These are phyloP conservation scores for Drosophila ustulata DNA, from an alignment of 2,888 invertebrate genomes.

Conservation along the genomic window DNA sequence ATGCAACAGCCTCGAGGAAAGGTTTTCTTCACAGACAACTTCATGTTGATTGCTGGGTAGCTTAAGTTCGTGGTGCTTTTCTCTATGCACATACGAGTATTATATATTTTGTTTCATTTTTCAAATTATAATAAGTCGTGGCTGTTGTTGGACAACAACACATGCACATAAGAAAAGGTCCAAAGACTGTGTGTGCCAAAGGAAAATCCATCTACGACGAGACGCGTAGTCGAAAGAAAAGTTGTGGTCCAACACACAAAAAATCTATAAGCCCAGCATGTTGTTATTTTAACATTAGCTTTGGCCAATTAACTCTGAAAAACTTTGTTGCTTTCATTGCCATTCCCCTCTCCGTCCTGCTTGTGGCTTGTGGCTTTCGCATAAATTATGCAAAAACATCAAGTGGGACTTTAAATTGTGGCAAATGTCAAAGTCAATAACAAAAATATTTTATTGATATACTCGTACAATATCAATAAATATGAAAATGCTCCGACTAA, in stretches of 20 bases:
- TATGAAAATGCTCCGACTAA: neutral
- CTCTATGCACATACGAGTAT: neutral
- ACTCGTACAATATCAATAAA: conserved; percentile 6
- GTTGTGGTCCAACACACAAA: conserved; percentile 2
- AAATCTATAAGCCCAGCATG: conserved; percentile 10
- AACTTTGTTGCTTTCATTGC: conserved; percentile 14
- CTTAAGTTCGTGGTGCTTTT: neutral
- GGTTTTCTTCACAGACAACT: too few relatives aligned
- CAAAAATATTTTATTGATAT: conserved; percentile 22
- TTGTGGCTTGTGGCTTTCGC: neutral
- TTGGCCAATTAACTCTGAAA: conserved; percentile 44
- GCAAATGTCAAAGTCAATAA: conserved; percentile 17
- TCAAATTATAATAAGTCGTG: conserved; percentile 10
- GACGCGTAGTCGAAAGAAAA: neutral
- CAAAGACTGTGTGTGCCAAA: neutral
- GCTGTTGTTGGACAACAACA: neutral
- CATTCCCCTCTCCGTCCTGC: neutral
- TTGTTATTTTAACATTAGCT: conserved; percentile 47
- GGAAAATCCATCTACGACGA: neutral
- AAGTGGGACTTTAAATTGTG: conserved; percentile 13
- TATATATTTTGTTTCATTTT: conserved; percentile 27
- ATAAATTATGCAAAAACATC: conserved; percentile 10
- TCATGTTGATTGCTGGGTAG: neutral
- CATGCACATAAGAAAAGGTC: conserved; percentile 5
- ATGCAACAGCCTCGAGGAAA: neutral